These are phyloP conservation scores for Borostomias antarcticus DNA, from an alignment of 2,797 vertebrate genomes.

Conservation along the genomic window DNA sequence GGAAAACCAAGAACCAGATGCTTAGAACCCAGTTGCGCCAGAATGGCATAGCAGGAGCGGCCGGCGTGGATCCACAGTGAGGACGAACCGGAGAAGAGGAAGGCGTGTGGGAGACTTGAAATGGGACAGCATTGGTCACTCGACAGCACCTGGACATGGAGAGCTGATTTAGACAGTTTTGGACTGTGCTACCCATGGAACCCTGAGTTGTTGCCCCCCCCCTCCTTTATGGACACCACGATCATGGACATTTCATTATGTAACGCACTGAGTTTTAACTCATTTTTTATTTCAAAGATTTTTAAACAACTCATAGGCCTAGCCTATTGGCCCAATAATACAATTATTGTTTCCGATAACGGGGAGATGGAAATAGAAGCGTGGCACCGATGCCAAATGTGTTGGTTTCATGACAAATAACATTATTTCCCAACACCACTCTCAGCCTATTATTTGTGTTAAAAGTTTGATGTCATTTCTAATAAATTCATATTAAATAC, in stretches of 20 bases:
- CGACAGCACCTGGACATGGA: neutral
- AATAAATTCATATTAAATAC: conserved; percentile 2
- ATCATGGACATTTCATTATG: conserved; percentile 2
- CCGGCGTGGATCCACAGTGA: conserved; percentile 56
- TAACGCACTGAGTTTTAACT: neutral
- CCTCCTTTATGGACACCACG: neutral
- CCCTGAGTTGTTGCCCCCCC: neutral
- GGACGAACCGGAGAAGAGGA: neutral
- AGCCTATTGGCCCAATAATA: too few relatives aligned
- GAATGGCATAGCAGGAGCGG: conserved; percentile 53
- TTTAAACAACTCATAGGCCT: neutral
- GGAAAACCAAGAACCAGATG: conserved; percentile 65
- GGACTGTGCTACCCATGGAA: neutral
- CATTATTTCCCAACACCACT: too few relatives aligned
- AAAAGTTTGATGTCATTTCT: conserved; percentile 4
- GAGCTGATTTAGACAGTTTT: neutral
- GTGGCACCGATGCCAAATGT: too few relatives aligned
- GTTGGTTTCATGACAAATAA: too few relatives aligned
- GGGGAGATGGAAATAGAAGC: too few relatives aligned
- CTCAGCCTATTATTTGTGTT: conserved; percentile 1
- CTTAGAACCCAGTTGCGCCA: conserved; percentile 54
- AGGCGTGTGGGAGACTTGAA: neutral
- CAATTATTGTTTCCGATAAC: too few relatives aligned
- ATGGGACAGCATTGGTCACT: neutral
- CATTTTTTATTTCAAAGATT: neutral